These are phyloP conservation scores for Odontomachus brunneus DNA, from an alignment of 1,140 invertebrate genomes.

Conservation along the genomic window DNA sequence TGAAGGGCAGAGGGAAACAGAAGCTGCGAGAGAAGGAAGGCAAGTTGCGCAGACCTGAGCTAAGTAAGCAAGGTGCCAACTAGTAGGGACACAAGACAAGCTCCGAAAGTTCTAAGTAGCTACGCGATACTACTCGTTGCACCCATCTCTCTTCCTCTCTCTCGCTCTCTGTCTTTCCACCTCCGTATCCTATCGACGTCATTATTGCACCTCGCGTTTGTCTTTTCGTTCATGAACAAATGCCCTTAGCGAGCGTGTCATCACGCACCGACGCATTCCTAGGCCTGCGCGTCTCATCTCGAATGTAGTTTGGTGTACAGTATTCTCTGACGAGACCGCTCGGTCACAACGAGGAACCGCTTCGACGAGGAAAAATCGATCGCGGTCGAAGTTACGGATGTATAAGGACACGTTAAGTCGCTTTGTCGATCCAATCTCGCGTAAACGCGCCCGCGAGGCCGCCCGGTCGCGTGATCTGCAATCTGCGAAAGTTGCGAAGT, in stretches of 20 bases:
- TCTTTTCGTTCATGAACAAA: conserved; percentile 41
- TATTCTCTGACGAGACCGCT: no score
- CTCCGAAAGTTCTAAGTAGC: conserved; percentile 83
- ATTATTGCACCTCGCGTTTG: conserved; percentile 49
- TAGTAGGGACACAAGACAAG: conserved; percentile 80
- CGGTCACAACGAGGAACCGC: not conserved
- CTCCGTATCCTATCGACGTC: conserved; percentile 6
- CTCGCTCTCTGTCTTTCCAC: conserved; percentile 12
- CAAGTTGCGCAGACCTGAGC: conserved; percentile 69
- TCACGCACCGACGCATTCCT: no score
- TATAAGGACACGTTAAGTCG: conserved; percentile 9
- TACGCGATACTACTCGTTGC: conserved; percentile 77
- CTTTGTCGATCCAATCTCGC: conserved; percentile 23
- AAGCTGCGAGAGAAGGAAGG: conserved; percentile 54
- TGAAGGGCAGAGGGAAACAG: conserved; percentile 26
- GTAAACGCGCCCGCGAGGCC: conserved; percentile 17
- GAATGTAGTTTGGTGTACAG: no score
- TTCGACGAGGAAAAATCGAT: conserved; percentile 16
- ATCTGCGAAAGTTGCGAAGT: conserved; percentile 63
- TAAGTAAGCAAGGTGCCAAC: conserved; percentile 75
- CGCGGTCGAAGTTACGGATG: not conserved
- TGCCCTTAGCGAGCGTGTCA: not conserved
- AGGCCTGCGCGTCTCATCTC: not conserved
- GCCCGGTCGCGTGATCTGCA: conserved; percentile 33
- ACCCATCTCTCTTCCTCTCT: conserved; percentile 21